These are phyloP conservation scores for Machimus atricapillus DNA, from an alignment of 2,888 invertebrate species.

Conservation along the genomic window DNA sequence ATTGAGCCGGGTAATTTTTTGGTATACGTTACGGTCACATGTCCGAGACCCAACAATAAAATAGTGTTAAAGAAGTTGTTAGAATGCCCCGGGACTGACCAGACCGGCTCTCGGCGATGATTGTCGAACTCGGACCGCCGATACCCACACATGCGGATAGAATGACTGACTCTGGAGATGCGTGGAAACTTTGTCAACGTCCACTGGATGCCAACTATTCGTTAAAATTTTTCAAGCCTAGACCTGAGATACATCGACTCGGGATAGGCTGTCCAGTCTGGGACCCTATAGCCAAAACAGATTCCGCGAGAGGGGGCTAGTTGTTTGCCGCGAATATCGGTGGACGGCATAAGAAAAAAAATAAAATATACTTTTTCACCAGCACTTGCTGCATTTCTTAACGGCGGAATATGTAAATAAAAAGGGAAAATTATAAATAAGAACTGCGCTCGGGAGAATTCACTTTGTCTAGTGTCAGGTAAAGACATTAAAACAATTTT, in stretches of 20 bases:
- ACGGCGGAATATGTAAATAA: constrained; percentile 40
- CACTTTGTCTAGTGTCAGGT: constrained; percentile 46
- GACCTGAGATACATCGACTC: neutral
- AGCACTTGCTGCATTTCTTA: constrained; percentile 40
- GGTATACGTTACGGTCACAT: constrained; percentile 47
- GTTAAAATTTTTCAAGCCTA: constrained; percentile 1
- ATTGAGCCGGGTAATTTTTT: constrained; percentile 44
- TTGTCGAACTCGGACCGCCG: neutral
- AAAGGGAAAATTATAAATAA: constrained; percentile 38
- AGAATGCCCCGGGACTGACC: constrained; percentile 41
- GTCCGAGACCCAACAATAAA: constrained; percentile 47
- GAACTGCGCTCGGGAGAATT: constrained; percentile 35
- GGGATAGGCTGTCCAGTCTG: neutral
- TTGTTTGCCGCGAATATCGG: neutral
- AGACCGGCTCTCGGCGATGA: constrained; percentile 38
- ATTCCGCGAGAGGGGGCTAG: neutral
- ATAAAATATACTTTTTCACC: constrained; percentile 1
- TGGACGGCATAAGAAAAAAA: constrained; percentile 1
- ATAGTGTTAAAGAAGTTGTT: constrained; percentile 48
- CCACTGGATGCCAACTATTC: constrained; percentile 29
- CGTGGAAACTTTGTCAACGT: constrained; percentile 38
- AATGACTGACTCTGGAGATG: constrained; percentile 29
- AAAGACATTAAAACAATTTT: constrained; percentile 45
- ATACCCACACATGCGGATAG: neutral
- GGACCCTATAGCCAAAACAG: neutral